Conservation (phyloP, 2,888 invertebrate genomes). For the Cataglyphis altisquamis region DNA sequence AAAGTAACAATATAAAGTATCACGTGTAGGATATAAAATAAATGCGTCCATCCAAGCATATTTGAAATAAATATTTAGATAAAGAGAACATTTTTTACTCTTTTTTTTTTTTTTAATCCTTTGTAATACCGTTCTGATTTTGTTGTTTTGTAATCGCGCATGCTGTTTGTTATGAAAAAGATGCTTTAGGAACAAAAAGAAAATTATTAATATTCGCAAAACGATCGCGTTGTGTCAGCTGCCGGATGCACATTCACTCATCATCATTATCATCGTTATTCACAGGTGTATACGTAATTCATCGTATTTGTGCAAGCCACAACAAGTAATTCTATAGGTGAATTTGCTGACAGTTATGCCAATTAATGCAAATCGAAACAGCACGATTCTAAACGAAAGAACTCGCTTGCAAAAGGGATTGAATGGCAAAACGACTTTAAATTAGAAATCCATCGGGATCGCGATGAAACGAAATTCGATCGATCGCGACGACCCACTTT, state of each 20-base stretch:
- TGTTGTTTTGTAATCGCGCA: constrained; percentile 2
- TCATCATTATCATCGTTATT: constrained; percentile 28
- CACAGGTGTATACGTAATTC: constrained; percentile 1
- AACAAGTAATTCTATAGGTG: constrained; percentile 19
- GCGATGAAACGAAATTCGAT: constrained; percentile 38
- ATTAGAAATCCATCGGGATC: constrained; percentile 24
- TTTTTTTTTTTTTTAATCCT: neutral
- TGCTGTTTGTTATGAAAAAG: neutral
- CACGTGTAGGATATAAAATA: constrained; percentile 41
- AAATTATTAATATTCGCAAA: constrained; percentile 30
- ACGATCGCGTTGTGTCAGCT: constrained; percentile 3
- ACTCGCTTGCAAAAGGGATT: constrained; percentile 18
- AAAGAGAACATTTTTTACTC: neutral
- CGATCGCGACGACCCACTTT: constrained; percentile 30
- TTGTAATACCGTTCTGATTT: constrained; percentile 17
- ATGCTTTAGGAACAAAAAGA: constrained; percentile 10
- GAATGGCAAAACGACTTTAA: constrained; percentile 28
- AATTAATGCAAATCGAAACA: constrained; percentile 48
- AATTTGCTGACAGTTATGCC: constrained; percentile 35
- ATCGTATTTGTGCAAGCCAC: constrained; percentile 1
- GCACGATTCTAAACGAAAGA: constrained; percentile 32
- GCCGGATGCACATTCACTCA: constrained; percentile 8
- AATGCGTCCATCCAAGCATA: constrained; percentile 41
- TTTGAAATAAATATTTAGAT: constrained; percentile 49
- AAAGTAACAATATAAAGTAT: constrained; percentile 32